Conservation (phyloP, 2,888 invertebrate genomes). For the Pycnomerus fuliginosus region DNA sequence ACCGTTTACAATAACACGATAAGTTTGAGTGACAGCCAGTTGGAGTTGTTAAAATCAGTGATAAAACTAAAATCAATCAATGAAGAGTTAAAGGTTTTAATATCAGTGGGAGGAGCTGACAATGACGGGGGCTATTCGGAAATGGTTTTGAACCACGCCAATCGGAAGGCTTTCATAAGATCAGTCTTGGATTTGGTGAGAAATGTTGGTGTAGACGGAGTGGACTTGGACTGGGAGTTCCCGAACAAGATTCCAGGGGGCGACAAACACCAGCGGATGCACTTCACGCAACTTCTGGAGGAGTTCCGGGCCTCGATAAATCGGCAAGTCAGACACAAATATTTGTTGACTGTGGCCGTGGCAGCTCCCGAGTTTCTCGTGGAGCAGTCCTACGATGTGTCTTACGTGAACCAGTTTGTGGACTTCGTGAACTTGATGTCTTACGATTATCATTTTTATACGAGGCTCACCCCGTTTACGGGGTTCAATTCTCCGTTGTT, state of each 20-base stretch:
- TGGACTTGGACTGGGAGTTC: slow-evolving; percentile 88
- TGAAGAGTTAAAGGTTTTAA: slow-evolving; percentile 69
- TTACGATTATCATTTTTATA: slow-evolving; percentile 85
- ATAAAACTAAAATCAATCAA: slow-evolving; percentile 60
- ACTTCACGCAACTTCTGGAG: slow-evolving; percentile 71
- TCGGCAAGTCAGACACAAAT: slow-evolving; percentile 58
- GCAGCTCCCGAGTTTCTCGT: slow-evolving; percentile 77
- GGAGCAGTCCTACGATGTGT: slow-evolving; percentile 74
- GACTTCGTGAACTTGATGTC: slow-evolving; percentile 90
- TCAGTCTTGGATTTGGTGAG: slow-evolving; percentile 57
- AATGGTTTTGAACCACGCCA: slow-evolving; percentile 71
- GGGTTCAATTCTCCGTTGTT: slow-evolving; percentile 82
- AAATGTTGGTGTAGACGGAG: slow-evolving; percentile 63
- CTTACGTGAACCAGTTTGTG: slow-evolving; percentile 74
- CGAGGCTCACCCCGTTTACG: slow-evolving; percentile 75
- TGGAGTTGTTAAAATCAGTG: slow-evolving; percentile 34
- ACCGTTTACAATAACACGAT: slow-evolving; percentile 63
- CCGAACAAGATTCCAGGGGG: slow-evolving; percentile 57
- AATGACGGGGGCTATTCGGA: slow-evolving; percentile 64
- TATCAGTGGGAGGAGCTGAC: slow-evolving; percentile 71
- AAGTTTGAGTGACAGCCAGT: slow-evolving; percentile 52
- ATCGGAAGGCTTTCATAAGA: slow-evolving; percentile 63
- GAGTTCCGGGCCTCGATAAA: slow-evolving; percentile 71
- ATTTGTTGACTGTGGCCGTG: slow-evolving; percentile 73
- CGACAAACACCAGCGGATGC: slow-evolving; percentile 62